Base-by-base conservation (phyloP, 2,113 vertebrate genomes). In the human region DNA sequence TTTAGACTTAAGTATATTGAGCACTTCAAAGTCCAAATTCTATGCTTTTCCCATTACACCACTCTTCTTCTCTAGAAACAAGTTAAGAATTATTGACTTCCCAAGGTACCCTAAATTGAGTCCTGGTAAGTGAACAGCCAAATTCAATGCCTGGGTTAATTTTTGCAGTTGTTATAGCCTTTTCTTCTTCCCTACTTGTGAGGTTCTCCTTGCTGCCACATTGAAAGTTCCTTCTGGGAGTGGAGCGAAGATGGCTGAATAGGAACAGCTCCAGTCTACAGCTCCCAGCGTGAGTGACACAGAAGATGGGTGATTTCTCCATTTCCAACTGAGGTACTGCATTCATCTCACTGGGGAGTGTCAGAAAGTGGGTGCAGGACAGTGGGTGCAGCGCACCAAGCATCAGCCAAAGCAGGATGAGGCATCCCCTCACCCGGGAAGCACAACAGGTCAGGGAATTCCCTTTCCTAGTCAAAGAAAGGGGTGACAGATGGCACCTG, bases 1-100 rank as follows among this genome's bases (percentile, higher is more conserved):
- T 82, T 96, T 96, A 93, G 52, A 95, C 30, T 92, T 92, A 89
- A 79, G 48, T 64, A 85, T 48, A 76, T 23, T 90, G 50, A 68
- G 35, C 32, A 38, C 52, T 20, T 38, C 55, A 81, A 80, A 17
- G 9, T 72, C 59, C n/a, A 94, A 86, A 81, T 79, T 96, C 45
- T 79, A 59, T 84, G 10, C 45, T 87, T 97, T 89, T 70, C 48
- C 64, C 55, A 64, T 87, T 79, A 92, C 0, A 43, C n/a, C 35
- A 45, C 55, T n/a, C 35, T 89, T 85, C 23, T 43, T 87, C 14
- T 83, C 22, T 89, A 88, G 52, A 95, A 92, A 82, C 13, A 89
- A 81, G 43, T 89, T 91, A 83, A 14, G 61, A 92, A 64, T 79
- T 83, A 59, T 48, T 90, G 72, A 80, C 64, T 97, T 93, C 35